Conservation (phyloP, 2,797 vertebrate genomes). For the Muscicapa striata region DNA sequence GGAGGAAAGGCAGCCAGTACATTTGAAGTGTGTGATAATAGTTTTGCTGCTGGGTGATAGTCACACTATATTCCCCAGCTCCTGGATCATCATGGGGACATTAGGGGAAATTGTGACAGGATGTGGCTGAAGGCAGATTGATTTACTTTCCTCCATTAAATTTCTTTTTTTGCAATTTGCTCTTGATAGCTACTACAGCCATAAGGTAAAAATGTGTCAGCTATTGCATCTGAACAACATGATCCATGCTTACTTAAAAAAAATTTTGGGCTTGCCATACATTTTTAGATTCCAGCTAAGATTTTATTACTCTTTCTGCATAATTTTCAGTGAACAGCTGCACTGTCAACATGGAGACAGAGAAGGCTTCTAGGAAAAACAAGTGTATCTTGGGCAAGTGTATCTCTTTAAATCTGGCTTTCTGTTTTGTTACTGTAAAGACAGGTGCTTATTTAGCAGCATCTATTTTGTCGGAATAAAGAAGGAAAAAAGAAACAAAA, state of each 20-base stretch:
- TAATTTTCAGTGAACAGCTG: conserved; percentile 77
- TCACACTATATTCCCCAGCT: background rate
- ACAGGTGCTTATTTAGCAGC: conserved; percentile 20
- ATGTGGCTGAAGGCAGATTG: background rate
- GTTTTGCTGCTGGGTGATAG: conserved; percentile 24
- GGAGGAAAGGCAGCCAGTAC: conserved; percentile 35
- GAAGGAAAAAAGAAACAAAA: background rate
- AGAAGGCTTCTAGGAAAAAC: conserved; percentile 76
- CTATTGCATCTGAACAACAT: background rate
- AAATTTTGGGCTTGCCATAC: background rate
- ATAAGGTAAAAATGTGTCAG: background rate
- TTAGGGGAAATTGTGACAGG: background rate
- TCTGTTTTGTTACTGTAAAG: conserved; percentile 17
- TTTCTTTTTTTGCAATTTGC: background rate
- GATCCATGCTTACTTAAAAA: background rate
- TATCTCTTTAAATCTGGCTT: conserved; percentile 45
- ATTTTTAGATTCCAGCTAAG: conserved; percentile 29
- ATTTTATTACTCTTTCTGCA: conserved; percentile 50
- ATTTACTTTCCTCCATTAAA: conserved; percentile 10
- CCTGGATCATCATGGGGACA: background rate
- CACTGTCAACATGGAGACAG: conserved; percentile 64
- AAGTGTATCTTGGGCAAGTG: conserved; percentile 46
- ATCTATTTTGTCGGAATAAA: background rate
- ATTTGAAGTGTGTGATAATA: conserved; percentile 45
- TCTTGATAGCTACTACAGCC: background rate